Evolutionary conservation across 1,140 invertebrate genomes (phyloP).

Genomic region (Drosophila melanica): DNA sequence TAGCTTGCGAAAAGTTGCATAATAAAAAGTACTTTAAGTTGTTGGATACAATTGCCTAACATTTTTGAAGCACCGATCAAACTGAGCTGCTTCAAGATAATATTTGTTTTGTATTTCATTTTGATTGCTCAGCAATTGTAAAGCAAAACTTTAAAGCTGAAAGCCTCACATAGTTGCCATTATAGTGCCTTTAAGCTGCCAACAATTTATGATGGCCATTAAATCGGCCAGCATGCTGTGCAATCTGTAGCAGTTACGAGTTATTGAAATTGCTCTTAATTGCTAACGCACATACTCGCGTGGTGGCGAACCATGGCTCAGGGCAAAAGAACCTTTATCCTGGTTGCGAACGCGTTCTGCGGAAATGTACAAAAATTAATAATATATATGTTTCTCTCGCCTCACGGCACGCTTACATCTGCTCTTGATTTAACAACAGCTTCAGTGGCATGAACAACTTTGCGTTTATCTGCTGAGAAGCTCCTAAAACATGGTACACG

Average conservation of each 20-base stretch:
- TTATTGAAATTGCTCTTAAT: slow-evolving; percentile 47
- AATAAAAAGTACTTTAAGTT: too few relatives aligned
- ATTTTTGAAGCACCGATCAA: too few relatives aligned
- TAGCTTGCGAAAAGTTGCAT: too few relatives aligned
- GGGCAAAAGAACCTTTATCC: background rate
- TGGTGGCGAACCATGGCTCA: slow-evolving; percentile 26
- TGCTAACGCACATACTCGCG: slow-evolving; percentile 22
- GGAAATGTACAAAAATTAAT: slow-evolving; percentile 70
- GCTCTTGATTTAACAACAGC: slow-evolving; percentile 29
- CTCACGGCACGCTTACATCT: slow-evolving; percentile 67
- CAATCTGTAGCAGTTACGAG: slow-evolving; percentile 10
- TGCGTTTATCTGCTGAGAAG: slow-evolving; percentile 59
- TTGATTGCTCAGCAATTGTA: too few relatives aligned
- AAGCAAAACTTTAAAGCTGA: too few relatives aligned
- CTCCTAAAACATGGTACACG: slow-evolving; percentile 31
- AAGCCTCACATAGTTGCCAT: background rate
- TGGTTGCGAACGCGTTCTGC: slow-evolving; percentile 37
- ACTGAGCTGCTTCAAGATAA: too few relatives aligned
- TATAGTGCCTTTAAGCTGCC: slow-evolving; percentile 5
- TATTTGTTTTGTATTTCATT: too few relatives aligned
- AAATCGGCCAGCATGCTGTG: slow-evolving; percentile 32
- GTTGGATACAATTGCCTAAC: too few relatives aligned
- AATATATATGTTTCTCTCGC: slow-evolving; percentile 53
- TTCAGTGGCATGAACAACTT: slow-evolving; percentile 19
- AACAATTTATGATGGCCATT: slow-evolving; percentile 31